Conservation (phyloP, 2,797 vertebrate species). For the Apogon hyalosoma region DNA sequence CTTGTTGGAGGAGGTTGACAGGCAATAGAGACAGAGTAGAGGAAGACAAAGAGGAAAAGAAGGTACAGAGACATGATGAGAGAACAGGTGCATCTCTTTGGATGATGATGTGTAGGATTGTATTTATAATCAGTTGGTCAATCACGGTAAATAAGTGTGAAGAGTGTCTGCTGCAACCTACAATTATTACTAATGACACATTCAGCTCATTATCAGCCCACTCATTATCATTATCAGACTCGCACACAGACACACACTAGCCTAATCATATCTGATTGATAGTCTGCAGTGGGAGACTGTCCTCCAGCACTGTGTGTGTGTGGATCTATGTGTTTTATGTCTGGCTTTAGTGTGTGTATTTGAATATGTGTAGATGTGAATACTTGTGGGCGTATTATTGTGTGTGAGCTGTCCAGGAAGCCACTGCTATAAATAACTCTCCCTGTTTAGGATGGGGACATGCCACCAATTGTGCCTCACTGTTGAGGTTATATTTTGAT, state of each 20-base stretch:
- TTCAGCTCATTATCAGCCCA: slow-evolving; percentile 58
- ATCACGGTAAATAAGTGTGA: slow-evolving; percentile 63
- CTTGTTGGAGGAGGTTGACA: not conserved
- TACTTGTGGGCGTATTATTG: slow-evolving; percentile 13
- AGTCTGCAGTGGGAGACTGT: slow-evolving; percentile 49
- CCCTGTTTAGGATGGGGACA: slow-evolving; percentile 27
- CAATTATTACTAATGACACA: slow-evolving; percentile 74
- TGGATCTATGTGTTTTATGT: not conserved
- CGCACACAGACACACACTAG: slow-evolving; percentile 27
- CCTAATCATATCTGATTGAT: slow-evolving; percentile 68
- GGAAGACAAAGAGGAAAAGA: not conserved
- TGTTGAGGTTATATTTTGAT: slow-evolving; percentile 23
- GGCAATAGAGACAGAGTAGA: not conserved
- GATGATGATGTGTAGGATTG: slow-evolving; percentile 33
- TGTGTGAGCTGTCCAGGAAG: slow-evolving; percentile 26
- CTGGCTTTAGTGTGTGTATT: not conserved
- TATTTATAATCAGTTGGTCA: slow-evolving; percentile 64
- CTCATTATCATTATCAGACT: slow-evolving; percentile 19
- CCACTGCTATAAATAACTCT: slow-evolving; percentile 47
- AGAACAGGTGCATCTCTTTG: slow-evolving; percentile 24
- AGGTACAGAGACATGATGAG: not conserved
- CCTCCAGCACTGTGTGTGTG: slow-evolving; percentile 35
- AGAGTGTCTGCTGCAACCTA: slow-evolving; percentile 58
- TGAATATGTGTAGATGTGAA: slow-evolving; percentile 6
- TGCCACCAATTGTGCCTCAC: slow-evolving; percentile 31